Conservation (phyloP, 2,888 invertebrate genomes). For the Pecten maximus region DNA sequence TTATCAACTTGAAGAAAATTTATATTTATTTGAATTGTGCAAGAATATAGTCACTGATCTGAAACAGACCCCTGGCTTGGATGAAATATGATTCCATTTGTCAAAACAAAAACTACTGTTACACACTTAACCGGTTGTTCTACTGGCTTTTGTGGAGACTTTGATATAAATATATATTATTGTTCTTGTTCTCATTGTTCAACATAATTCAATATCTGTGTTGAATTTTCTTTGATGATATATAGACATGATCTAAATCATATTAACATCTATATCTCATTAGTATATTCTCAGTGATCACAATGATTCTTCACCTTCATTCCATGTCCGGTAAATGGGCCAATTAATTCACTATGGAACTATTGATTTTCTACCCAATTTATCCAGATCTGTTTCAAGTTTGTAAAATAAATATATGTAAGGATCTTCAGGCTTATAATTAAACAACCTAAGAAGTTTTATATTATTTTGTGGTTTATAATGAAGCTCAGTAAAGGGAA, state of each 20-base stretch:
- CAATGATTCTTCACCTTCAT: no score
- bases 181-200: background rate
- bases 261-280: background rate
- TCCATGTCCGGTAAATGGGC: no score
- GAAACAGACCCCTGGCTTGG: conserved; percentile 1
- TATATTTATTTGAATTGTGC: conserved; percentile 14
- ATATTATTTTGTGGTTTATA: no score
- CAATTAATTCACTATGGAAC: no score
- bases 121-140: background rate
- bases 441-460: no score
- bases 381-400: no score
- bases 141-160: background rate
- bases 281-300: no score
- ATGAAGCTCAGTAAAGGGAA: no score
- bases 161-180: background rate
- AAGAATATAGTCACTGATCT: conserved; percentile 14
- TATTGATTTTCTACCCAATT: no score
- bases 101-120: background rate
- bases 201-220: background rate
- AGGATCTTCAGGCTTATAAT: no score
- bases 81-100: background rate
- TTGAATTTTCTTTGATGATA: background rate
- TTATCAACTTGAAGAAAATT: conserved; percentile 9
- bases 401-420: no score
- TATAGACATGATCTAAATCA: background rate